phyloP scores from a whole-genome alignment of 1,140 invertebrate genomes.

The Pissodes strobi region DNA sequence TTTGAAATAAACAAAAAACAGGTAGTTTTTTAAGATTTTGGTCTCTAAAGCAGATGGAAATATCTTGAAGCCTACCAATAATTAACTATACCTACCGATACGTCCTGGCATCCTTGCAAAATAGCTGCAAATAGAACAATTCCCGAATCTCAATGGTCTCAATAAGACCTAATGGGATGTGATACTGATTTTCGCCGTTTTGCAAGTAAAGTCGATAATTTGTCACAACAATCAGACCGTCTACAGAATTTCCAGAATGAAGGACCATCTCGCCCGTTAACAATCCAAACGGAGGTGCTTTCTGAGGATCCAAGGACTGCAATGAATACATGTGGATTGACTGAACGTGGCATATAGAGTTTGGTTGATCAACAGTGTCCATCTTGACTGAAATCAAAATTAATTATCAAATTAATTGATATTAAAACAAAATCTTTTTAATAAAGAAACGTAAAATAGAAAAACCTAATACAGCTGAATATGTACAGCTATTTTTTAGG shows the following conservation, averaged over 20 bases:
- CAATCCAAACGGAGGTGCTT: conserved; percentile 60
- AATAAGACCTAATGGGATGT: conserved; percentile 82
- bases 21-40: neutral
- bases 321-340: conserved; percentile 53
- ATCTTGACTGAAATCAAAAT: conserved; percentile 36
- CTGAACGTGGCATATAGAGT: conserved; percentile 52
- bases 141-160: conserved; percentile 81
- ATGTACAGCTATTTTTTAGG: too few species aligned
- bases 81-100: conserved; percentile 67
- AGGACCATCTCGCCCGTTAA: conserved; percentile 63
- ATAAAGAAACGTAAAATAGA: neutral
- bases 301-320: conserved; percentile 50
- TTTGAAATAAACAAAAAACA: too few species aligned
- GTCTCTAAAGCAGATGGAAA: too few species aligned
- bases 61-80: too few species aligned
- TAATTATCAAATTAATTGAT: neutral
- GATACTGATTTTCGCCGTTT: conserved; percentile 64
- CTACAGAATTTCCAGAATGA: conserved; percentile 64
- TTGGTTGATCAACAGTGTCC: conserved; percentile 52
- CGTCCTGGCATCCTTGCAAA: conserved; percentile 83
- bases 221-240: conserved; percentile 82
- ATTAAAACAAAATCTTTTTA: neutral
- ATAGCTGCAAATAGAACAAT: conserved; percentile 76
- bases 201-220: conserved; percentile 84
- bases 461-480: too few species aligned